Conservation (phyloP, 2,888 invertebrate genomes). For the Drosophila conformis region DNA sequence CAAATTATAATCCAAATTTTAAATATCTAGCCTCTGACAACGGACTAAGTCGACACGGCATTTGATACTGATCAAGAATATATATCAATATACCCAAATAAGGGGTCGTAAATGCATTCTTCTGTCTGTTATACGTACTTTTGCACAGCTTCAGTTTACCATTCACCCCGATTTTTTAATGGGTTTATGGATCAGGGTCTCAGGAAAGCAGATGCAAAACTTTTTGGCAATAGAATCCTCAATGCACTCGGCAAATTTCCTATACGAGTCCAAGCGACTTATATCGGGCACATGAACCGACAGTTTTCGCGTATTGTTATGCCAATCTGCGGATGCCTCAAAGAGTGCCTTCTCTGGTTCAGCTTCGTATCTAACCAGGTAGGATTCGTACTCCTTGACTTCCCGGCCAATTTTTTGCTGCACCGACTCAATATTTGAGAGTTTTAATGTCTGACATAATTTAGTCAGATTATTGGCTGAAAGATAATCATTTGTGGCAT, state of each 20-base stretch:
- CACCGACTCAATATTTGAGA: conserved; percentile 42
- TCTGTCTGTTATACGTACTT: not conserved
- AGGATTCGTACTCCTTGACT: conserved; percentile 15
- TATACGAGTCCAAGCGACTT: conserved; percentile 45
- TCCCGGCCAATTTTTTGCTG: conserved; percentile 18
- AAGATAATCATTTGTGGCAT: conserved; percentile 68
- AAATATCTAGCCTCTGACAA: not conserved
- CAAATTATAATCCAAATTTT: not conserved
- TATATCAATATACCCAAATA: not conserved
- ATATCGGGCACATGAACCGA: conserved; percentile 43
- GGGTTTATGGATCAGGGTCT: not conserved
- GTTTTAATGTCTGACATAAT: conserved; percentile 52
- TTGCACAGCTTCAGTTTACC: not conserved
- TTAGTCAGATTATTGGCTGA: conserved; percentile 50
- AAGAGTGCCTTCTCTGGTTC: conserved; percentile 25
- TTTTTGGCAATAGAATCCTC: conserved; percentile 71
- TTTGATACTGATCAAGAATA: not conserved
- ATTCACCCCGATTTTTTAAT: not conserved
- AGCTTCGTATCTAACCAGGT: conserved; percentile 36
- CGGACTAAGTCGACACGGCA: not conserved
- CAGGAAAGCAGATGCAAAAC: conserved; percentile 66
- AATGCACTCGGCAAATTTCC: conserved; percentile 23
- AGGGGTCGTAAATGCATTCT: not conserved
- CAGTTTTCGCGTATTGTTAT: conserved; percentile 21
- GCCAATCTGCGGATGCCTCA: conserved; percentile 37